A percentile compares a stretch with the other conserved stretches of the same genome.
Evolutionary conservation across 1,140 invertebrate genomes (phyloP).

Genomic region (Capitella teleta): DNA sequence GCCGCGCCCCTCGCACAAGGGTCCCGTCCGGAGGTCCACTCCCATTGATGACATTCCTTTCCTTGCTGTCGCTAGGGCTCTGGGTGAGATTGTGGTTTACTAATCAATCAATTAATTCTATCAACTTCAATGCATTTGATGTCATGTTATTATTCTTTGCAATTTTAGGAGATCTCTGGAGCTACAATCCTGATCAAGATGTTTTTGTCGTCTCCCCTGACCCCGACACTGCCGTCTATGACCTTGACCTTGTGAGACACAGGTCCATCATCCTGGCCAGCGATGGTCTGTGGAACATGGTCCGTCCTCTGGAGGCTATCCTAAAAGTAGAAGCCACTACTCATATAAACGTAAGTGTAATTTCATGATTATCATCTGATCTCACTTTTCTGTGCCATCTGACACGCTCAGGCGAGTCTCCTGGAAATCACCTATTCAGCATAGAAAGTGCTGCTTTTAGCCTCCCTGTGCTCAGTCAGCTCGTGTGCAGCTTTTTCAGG

Average conservation of each 20-base stretch:
- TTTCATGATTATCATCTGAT: no score
- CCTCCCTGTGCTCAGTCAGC: no score
- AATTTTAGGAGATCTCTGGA: conserved; percentile 78
- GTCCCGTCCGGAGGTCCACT: conserved; percentile 47
- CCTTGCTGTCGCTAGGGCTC: conserved; percentile 81
- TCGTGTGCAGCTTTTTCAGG: no score
- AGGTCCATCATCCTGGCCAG: conserved; percentile 89
- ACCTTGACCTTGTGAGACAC: conserved; percentile 64
- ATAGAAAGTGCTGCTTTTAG: no score
- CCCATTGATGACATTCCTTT: conserved; percentile 89
- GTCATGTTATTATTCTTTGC: neutral
- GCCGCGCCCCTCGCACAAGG: conserved; percentile 51
- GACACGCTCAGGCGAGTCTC: no score
- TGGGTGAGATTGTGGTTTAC: conserved; percentile 51
- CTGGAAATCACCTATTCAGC: no score
- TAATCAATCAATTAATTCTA: neutral
- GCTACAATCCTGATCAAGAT: conserved; percentile 77
- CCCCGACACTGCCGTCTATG: conserved; percentile 80
- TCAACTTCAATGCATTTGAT: neutral
- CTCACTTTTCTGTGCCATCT: no score
- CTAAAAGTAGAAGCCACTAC: neutral
- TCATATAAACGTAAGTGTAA: no score
- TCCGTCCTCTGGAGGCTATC: conserved; percentile 62
- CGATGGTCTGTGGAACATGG: conserved; percentile 94
- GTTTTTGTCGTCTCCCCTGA: conserved; percentile 94